Evolutionary conservation across 2,888 invertebrate species (phyloP), one percentile per base, ranked within the genome.

Genomic region (Agrochola litura): DNA sequence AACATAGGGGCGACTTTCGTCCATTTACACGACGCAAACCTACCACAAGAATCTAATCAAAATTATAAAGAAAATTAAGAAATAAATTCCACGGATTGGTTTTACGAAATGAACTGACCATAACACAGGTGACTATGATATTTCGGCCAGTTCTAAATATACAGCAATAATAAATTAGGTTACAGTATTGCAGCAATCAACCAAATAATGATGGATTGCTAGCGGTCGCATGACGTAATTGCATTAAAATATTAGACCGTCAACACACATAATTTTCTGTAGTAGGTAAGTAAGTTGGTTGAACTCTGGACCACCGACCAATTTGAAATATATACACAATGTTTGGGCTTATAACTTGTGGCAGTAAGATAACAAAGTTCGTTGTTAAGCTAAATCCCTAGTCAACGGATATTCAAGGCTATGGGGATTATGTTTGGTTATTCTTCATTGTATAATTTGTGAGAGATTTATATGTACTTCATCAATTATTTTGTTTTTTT

Each of bases 201-300:
- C 16, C 30, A 77, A 77, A 82, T 72, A 70, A 71, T 82, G 64
- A 79, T 65, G 65, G 66, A 85, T 76, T 37, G 58, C 54, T 8
- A 41, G 49, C 70, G 67, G 30, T 73, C 68, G 54, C 56, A 70
- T 73, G 77, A 73, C 67, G 49, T 61, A 69, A 80, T 83, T 73
- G n/a, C 58, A 71, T 83, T 75, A 75, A 63, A 82, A 70, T 58
- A 76, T 61, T 71, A 60, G 14, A 72, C 63, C 41, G 56, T 12
- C 46, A 30, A 63, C 25, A 58, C 54, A 52, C 16, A 54, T 22
- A 43, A 30, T 30, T n/a, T 64, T 46, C 22, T 66, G 16, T 49
- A 41, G 5, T 58, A 30, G 16, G 6, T 58, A 58, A 9, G 30
- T n/a, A n/a, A 74, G 37, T 76, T 64, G 16, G 8, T 54, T 43